Conservation (phyloP, 2,113 vertebrate genomes). For the Sylvietta virens region DNA sequence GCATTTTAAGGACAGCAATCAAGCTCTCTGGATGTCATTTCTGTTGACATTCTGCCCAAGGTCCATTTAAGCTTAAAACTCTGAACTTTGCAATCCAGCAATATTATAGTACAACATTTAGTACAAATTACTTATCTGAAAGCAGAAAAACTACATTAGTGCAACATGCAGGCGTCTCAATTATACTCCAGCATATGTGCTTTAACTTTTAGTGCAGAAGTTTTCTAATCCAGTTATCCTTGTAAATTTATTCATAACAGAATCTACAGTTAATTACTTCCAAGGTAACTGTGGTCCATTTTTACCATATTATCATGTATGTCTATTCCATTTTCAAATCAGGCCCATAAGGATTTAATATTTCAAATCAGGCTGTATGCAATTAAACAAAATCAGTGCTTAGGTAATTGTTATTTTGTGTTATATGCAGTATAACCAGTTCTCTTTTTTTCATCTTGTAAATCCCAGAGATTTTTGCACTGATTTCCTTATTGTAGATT, state of each 20-base stretch:
- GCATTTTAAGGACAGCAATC: background rate
- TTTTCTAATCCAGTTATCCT: constrained; percentile 15
- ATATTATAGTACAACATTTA: background rate
- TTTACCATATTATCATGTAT: background rate
- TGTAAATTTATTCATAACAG: background rate
- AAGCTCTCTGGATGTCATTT: background rate
- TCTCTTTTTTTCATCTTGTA: background rate
- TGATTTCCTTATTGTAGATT: background rate
- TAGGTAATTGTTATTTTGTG: background rate
- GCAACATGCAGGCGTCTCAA: background rate
- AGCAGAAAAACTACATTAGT: background rate
- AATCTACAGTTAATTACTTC: background rate
- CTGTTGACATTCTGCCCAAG: constrained; percentile 7
- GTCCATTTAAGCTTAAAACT: background rate
- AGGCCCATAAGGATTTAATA: background rate
- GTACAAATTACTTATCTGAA: background rate
- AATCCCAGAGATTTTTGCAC: background rate
- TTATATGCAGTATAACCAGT: background rate
- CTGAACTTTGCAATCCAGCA: background rate
- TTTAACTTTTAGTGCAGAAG: constrained; percentile 3
- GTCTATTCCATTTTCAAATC: background rate
- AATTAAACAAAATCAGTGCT: background rate
- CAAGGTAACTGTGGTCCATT: background rate
- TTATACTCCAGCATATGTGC: background rate
- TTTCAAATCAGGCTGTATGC: background rate